These are phyloP conservation scores for Cettia cetti DNA, from an alignment of 2,113 vertebrate species.

Conservation along the genomic window DNA sequence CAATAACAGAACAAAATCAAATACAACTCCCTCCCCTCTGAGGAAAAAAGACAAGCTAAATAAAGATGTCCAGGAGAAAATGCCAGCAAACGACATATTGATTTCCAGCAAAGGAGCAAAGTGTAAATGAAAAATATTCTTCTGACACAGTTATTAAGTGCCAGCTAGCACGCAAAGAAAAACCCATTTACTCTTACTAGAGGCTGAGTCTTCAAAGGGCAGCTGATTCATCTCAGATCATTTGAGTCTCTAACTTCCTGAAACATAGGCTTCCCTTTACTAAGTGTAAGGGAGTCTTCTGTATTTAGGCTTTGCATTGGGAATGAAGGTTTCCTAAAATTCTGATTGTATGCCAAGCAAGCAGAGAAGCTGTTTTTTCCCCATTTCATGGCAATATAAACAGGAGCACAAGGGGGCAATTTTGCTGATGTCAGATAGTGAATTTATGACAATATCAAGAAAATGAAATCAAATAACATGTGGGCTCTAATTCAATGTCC, in stretches of 20 bases:
- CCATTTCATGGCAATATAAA: background rate
- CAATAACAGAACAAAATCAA: constrained; percentile 73
- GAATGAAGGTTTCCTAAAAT: background rate
- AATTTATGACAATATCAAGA: background rate
- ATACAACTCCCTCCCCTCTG: constrained; percentile 44
- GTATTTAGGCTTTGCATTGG: background rate
- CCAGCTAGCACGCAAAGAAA: constrained; percentile 36
- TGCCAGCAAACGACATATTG: constrained; percentile 68
- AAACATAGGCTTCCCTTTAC: background rate
- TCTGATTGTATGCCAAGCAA: background rate
- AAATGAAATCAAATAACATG: background rate
- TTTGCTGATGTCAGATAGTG: background rate
- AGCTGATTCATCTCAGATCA: background rate
- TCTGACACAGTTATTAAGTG: constrained; percentile 68
- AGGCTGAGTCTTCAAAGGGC: constrained; percentile 30
- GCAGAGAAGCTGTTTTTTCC: background rate
- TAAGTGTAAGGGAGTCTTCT: background rate
- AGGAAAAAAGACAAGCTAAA: constrained; percentile 68
- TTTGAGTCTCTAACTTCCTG: background rate
- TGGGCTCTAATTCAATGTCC: background rate
- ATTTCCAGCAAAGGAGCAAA: constrained; percentile 70
- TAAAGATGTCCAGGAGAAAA: constrained; percentile 67
- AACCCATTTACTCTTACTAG: constrained; percentile 30
- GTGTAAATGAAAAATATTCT: constrained; percentile 75
- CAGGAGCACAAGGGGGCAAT: background rate